Percentiles rank a stretch among this genome's conserved stretches.
These are phyloP conservation scores for Lichenostomus cassidix DNA, from an alignment of 2,113 vertebrate genomes.

Conservation along the genomic window DNA sequence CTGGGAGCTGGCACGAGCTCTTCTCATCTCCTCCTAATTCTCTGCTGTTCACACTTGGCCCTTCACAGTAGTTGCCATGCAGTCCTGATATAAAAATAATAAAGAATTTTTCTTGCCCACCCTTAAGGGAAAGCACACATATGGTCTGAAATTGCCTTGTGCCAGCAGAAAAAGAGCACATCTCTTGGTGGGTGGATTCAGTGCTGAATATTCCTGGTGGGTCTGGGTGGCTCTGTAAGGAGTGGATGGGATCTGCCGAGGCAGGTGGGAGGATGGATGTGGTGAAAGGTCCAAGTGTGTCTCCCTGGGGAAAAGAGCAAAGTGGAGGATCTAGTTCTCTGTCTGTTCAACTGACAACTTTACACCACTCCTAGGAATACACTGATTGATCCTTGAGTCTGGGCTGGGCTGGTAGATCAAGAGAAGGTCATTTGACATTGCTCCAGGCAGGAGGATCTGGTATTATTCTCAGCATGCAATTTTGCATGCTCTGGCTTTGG, in stretches of 20 bases:
- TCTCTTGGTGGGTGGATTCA: conserved; percentile 17
- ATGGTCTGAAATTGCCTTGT: neutral
- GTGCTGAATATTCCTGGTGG: neutral
- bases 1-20: neutral
- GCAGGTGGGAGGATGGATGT: neutral
- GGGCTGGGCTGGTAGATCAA: neutral
- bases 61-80: neutral
- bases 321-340: neutral
- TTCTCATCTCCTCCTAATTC: neutral
- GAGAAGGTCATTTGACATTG: neutral
- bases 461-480: neutral
- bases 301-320: neutral
- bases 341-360: neutral
- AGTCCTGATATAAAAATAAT: conserved; percentile 18
- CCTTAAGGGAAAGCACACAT: conserved; percentile 23
- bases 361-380: conserved; percentile 16
- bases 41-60: neutral
- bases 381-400: neutral
- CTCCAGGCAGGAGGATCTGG: neutral
- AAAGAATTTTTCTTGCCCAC: neutral
- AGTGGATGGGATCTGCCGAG: neutral
- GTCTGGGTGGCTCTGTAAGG: neutral
- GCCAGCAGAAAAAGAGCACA: conserved; percentile 23
- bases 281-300: neutral
- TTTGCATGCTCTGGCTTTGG: neutral